Conservation (phyloP, 2,113 vertebrate genomes). For the Rhinoptilus africanus region DNA sequence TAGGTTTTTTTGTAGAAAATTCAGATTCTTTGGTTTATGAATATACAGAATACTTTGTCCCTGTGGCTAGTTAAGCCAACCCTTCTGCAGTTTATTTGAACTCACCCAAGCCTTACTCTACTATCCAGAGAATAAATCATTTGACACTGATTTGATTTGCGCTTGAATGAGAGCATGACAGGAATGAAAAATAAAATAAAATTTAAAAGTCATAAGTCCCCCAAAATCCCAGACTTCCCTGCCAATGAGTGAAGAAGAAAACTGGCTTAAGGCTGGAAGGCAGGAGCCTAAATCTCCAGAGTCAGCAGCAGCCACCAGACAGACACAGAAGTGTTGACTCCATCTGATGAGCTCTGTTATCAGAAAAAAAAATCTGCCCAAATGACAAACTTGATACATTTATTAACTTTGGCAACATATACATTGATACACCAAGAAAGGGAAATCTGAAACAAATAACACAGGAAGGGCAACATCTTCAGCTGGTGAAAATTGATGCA, state of each 20-base stretch:
- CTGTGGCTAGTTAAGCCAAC: not conserved
- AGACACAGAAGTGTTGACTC: not conserved
- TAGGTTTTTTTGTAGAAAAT: not conserved
- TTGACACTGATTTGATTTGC: not conserved
- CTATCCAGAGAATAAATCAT: not conserved
- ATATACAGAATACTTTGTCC: not conserved
- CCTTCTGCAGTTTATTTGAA: not conserved
- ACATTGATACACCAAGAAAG: slow-evolving; percentile 27
- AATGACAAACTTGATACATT: slow-evolving; percentile 52
- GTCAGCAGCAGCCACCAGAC: not conserved
- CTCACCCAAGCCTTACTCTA: not conserved
- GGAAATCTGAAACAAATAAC: slow-evolving; percentile 29
- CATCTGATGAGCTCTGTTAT: not conserved
- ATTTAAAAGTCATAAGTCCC: not conserved
- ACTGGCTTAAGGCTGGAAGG: not conserved
- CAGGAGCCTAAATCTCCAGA: not conserved
- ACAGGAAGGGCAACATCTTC: slow-evolving; percentile 53
- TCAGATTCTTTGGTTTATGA: slow-evolving; percentile 27
- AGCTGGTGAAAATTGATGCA: slow-evolving; percentile 35
- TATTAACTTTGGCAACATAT: slow-evolving; percentile 56
- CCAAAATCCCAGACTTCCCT: not conserved
- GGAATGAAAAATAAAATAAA: not conserved
- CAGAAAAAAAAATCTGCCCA: slow-evolving; percentile 25
- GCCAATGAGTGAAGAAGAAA: slow-evolving; percentile 1
- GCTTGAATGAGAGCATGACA: not conserved